Conservation (phyloP, 2,797 vertebrate genomes). For the Chlorospingus semifuscus region DNA sequence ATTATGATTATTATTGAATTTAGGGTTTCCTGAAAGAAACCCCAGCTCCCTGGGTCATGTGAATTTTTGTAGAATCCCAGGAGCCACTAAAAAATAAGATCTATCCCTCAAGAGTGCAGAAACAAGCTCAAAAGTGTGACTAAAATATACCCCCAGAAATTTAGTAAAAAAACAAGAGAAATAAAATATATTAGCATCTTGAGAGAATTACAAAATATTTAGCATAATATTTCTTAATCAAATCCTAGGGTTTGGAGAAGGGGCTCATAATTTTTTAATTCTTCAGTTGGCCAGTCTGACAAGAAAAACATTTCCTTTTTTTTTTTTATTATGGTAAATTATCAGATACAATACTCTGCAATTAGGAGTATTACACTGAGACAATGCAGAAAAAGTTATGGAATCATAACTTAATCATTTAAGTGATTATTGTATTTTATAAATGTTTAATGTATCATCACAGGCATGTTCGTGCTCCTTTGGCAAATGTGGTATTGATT, state of each 20-base stretch:
- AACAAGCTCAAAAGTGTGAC: not conserved
- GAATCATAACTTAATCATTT: not conserved
- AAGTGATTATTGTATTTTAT: not conserved
- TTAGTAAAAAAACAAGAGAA: not conserved
- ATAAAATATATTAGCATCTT: not conserved
- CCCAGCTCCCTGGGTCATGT: not conserved
- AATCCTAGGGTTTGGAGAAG: not conserved
- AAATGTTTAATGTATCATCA: not conserved
- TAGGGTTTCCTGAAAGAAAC: not conserved
- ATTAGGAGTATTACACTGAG: not conserved
- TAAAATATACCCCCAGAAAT: not conserved
- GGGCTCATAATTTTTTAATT: not conserved
- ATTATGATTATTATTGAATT: not conserved
- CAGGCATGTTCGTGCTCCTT: rapidly evolving
- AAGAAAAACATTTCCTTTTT: not conserved
- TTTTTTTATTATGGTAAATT: not conserved
- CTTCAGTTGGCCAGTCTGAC: not conserved
- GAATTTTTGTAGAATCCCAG: not conserved
- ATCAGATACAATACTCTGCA: not conserved
- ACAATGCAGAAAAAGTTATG: not conserved
- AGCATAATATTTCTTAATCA: not conserved
- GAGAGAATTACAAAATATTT: not conserved
- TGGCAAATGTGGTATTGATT: not conserved
- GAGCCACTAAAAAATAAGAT: not conserved
- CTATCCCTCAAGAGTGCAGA: not conserved